Evolutionary conservation across 2,888 invertebrate genomes (phyloP).

Genomic region (Stenchaetothrips biformis): DNA sequence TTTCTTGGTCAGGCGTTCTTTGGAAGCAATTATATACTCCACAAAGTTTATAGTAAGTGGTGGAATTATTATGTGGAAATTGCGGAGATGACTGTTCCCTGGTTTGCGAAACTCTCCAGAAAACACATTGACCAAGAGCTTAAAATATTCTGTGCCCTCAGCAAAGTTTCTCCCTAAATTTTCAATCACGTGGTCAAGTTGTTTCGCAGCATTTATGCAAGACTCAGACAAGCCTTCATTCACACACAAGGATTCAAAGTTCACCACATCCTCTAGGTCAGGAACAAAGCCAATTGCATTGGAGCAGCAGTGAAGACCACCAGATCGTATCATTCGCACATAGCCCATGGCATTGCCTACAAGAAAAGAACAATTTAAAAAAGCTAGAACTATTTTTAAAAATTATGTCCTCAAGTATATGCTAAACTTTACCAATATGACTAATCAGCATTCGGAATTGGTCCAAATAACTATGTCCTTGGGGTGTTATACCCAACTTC

Average conservation of each 20-base stretch:
- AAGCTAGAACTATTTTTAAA: conserved; percentile 7
- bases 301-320: conserved; percentile 86
- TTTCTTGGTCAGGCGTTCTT: conserved; percentile 84
- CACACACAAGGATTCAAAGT: conserved; percentile 59
- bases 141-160: conserved; percentile 66
- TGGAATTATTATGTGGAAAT: conserved; percentile 90
- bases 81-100: conserved; percentile 62
- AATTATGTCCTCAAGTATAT: background rate
- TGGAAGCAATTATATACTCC: conserved; percentile 85
- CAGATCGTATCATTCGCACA: conserved; percentile 87
- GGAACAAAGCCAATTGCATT: conserved; percentile 88
- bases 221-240: conserved; percentile 56
- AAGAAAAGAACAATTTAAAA: conserved; percentile 34
- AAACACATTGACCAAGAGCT: conserved; percentile 85
- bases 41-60: conserved; percentile 91
- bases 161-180: conserved; percentile 78
- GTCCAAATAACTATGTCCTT: conserved; percentile 84
- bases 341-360: conserved; percentile 89
- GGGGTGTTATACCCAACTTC: conserved; percentile 74
- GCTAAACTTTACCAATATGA: conserved; percentile 67
- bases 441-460: conserved; percentile 87
- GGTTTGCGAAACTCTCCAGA: conserved; percentile 52
- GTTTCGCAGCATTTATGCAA: conserved; percentile 61
- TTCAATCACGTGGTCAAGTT: conserved; percentile 70
- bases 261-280: conserved; percentile 62